Evolutionary conservation across 1,140 invertebrate species (phyloP), one percentile per base, ranked within the genome.

Genomic region (Sitobion miscanthi): DNA sequence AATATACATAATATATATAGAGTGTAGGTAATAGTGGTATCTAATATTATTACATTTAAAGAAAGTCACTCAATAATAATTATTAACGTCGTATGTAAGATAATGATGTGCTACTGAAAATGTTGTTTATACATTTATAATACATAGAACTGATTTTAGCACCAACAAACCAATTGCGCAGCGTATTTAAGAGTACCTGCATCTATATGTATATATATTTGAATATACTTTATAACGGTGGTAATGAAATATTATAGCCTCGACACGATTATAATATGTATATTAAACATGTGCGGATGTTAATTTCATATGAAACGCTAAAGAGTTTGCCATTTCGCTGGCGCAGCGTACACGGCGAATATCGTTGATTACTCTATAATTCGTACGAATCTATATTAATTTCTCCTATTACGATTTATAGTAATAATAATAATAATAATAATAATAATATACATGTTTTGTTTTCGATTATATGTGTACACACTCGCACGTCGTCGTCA

Each of bases 401-500:
- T 90, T 90, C 89, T 90, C 89, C 89, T 47, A 69, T 90, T 90
- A 90, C 89, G 57, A 69, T 90, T 90, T 90, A 90, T 90, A 62
- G 30, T 45, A 57, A 90, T 90, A 69, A 62, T 62, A 62, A 90
- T 69, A 90, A 90, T 90, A 90, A 90, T 90, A 90, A 90, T 90
- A 90, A 90, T 57, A 90, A 25, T 42, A 54, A 90, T 90, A 90
- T 45, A 90, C 54, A 69, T 69, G 62, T 90, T 57, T 52, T 49
- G 88, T 90, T 90, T 90, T 90, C 89, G 57, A 90, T 90, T 90
- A 90, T 69, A 69, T n/a, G 2, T 35, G 20, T 49, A 49, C 30
- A 87, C 86, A 49, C 86, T 49, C 47, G 17, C 14, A 35, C 47
- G n/a, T 17, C 9, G 23, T 86, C 38, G 38, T 52, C 47, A 20